Evolutionary conservation across 2,113 vertebrate species (phyloP), one percentile per base, ranked within the genome.

Genomic region (Melanerpes aurifrons): DNA sequence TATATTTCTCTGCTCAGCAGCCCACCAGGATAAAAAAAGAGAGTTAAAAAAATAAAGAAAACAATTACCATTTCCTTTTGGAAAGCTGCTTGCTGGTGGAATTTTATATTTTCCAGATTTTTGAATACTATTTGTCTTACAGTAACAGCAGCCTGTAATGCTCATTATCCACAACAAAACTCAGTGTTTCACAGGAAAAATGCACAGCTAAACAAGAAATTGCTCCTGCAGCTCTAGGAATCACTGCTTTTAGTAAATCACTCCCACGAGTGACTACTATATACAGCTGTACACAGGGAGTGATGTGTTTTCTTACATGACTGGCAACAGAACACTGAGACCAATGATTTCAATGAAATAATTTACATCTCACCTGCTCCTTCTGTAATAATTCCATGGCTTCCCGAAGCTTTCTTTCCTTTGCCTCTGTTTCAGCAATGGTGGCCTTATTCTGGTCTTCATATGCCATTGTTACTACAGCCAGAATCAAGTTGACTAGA

Each of bases 371-470:
- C 97, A 99, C 98, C 15, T 99, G 98, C 53, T 99, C 98, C 81
- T 97, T 99, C 96, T 96, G 98, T 15, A 99, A 90, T 64, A 97
- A 86, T 86, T 99, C 98, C 87, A 99, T 98, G 20, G 98, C 96
- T 89, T 98, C 98, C 81, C 98, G 98, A 83, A 99, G 99, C 90
- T 97, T 98, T 29, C 97, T 98, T 75, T 99, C 99, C 59, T 98
- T 99, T 94, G 98, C 98, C 81, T 98, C 95, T 0, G 98, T 99
- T 97, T 99, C 99, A 6, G 98, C 98, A n/a, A 99, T 98, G 72
- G 98, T 99, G 16, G 99, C 99, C 93, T 99, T 98, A 95, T 98
- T 99, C 97, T 99, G 99, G 82, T 99, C 99, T 92, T 99, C 99
- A 0, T 99, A 99, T 1, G 99, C 99, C 99, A 99, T 99, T 37